Evolutionary conservation across 2,113 vertebrate species (phyloP).

Genomic region (Erythrolamprus reginae): DNA sequence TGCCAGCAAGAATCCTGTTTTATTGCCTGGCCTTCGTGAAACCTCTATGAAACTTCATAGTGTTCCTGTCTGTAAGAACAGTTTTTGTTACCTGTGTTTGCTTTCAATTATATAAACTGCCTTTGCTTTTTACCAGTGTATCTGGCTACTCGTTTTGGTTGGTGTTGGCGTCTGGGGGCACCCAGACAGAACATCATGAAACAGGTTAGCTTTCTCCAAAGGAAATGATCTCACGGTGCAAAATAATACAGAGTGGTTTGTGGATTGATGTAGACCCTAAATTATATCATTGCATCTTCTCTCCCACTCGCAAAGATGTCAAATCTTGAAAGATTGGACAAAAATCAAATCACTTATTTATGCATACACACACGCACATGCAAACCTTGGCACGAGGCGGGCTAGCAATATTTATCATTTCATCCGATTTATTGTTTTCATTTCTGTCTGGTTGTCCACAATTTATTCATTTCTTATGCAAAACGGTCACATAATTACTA

Average conservation of each 20-base stretch:
- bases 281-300: not conserved
- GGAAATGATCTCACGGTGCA: not conserved
- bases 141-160: too few species aligned
- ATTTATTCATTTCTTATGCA: slow-evolving; percentile 9
- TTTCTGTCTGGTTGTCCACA: not conserved
- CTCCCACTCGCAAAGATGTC: not conserved
- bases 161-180: too few species aligned
- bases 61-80: too few species aligned
- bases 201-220: slow-evolving; percentile 11
- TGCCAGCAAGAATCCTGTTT: too few species aligned
- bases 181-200: too few species aligned
- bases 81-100: too few species aligned
- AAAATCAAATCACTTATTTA: slow-evolving; percentile 1
- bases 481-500: not conserved
- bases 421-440: not conserved
- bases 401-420: not conserved
- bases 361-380: not conserved
- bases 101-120: too few species aligned
- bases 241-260: not conserved
- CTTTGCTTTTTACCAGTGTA: too few species aligned
- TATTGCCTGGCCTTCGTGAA: too few species aligned
- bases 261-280: slow-evolving; percentile 30
- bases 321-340: slow-evolving; percentile 11
- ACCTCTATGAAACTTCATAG: too few species aligned
- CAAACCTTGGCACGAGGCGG: not conserved